Base-by-base conservation (phyloP, 2,113 vertebrate genomes). In the Nettapus auritus region DNA sequence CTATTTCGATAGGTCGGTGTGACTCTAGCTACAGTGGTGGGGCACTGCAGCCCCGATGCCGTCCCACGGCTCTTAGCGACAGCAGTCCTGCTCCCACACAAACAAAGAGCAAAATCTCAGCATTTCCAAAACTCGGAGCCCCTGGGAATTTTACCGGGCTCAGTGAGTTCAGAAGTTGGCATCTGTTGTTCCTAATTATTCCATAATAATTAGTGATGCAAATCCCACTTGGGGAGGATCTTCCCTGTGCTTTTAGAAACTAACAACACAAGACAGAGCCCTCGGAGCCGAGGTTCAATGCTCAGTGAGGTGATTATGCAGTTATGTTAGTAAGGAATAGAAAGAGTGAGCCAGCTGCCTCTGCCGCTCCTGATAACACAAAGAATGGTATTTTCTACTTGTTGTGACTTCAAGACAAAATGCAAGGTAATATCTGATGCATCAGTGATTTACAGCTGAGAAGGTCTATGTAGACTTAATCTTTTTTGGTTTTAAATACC, bases 141-240 rank as follows among this genome's bases (percentile, higher is more conserved):
- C 79, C 25, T 86, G 92, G 44, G 90, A 93, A 71, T 90, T 86
- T 81, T 48, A 29, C 42, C 36, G 69, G 82, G 82, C 82, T 95
- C 52, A n/a, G 73, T 44, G 60, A 95, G 94, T 96, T 95, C 86
- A 88, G 44, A 95, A 92, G 80, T 88, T 93, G 88, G 88, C 90
- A 96, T 93, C 92, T 96, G 94, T 75, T 95, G 66, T 92, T 80
- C 73, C 86, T 95, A 93, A 97, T 97, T 96, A 95, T 95, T 93
- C 82, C 42, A 60, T 95, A 93, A 92, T 94, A 93, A 97, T 96
- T 96, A 96, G 93, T 76, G 76, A 90, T 94, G 82, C 88, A 96
- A 90, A 93, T 96, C 94, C 73, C 82, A 38, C 79, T 75, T 64
- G 56, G 90, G 85, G 80, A 88, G 53, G 88, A 94, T 91, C 82